Conservation (phyloP, 2,113 vertebrate genomes). For the Gymnogyps californianus region DNA sequence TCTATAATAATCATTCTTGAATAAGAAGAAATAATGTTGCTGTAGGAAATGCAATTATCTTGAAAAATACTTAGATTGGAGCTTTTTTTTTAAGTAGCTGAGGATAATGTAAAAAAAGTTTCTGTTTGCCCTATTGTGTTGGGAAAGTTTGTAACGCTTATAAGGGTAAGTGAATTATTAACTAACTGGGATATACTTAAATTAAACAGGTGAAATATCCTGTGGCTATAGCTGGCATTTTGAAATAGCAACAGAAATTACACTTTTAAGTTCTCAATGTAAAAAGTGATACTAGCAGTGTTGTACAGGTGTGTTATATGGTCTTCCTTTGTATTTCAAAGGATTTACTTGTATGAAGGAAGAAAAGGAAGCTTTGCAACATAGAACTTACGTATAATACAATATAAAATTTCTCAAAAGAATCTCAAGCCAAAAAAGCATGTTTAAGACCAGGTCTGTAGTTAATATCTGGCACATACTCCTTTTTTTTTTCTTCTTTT, state of each 20-base stretch:
- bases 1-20: not conserved
- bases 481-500: not conserved
- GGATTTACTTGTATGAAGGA: not conserved
- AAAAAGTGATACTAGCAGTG: not conserved
- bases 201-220: not conserved
- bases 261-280: not conserved
- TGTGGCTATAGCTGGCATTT: not conserved
- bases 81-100: not conserved
- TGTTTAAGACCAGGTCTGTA: not conserved
- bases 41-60: not conserved
- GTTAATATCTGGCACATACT: not conserved
- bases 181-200: not conserved
- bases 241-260: not conserved
- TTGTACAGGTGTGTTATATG: rapidly evolving
- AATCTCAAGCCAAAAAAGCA: not conserved
- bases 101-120: not conserved
- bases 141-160: not conserved
- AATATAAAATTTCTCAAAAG: not conserved
- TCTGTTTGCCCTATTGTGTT: not conserved
- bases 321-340: not conserved
- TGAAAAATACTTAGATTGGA: not conserved
- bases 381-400: rapidly evolving
- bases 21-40: not conserved
- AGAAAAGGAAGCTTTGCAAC: not conserved
- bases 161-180: constrained; percentile 7